Evolutionary conservation across 2,113 vertebrate genomes (phyloP).

Genomic region (Baryphthengus martii): DNA sequence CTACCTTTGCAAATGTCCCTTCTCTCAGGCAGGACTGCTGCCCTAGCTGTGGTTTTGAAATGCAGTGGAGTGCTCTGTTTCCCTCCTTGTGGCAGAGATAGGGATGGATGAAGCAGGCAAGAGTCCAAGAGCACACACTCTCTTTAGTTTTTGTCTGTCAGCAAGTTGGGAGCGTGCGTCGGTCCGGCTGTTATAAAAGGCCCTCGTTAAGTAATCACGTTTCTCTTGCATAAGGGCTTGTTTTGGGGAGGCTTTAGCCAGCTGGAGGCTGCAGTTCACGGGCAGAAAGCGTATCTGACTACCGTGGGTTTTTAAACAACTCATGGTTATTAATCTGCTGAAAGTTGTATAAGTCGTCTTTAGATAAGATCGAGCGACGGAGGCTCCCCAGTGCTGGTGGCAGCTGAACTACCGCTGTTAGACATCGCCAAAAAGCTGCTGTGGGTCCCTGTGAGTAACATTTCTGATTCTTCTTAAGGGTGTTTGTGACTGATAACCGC

Average conservation of each 20-base stretch:
- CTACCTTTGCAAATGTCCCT: not conserved
- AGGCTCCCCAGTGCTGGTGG: not conserved
- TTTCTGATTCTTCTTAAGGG: slow-evolving; percentile 1
- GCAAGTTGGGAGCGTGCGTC: not conserved
- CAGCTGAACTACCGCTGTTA: not conserved
- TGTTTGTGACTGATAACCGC: not conserved
- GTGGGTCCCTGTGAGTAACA: slow-evolving; percentile 36
- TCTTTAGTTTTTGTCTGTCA: not conserved
- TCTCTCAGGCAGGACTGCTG: fast-evolving
- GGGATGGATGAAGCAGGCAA: not conserved
- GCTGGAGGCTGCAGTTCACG: not conserved
- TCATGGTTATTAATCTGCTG: not conserved
- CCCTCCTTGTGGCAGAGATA: not conserved
- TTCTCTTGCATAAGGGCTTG: slow-evolving; percentile 54
- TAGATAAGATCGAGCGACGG: not conserved
- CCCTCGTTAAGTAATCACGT: slow-evolving; percentile 27
- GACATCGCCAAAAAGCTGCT: not conserved
- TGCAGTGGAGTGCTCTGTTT: not conserved
- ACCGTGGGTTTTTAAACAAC: not conserved
- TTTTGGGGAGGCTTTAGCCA: slow-evolving; percentile 22
- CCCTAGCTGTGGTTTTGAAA: not conserved
- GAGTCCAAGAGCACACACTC: not conserved
- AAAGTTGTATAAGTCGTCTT: not conserved
- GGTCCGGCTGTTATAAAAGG: slow-evolving; percentile 14
- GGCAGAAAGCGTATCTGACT: not conserved